phyloP scores from a whole-genome alignment of 2,888 invertebrate genomes.

The Autographa pulchrina region DNA sequence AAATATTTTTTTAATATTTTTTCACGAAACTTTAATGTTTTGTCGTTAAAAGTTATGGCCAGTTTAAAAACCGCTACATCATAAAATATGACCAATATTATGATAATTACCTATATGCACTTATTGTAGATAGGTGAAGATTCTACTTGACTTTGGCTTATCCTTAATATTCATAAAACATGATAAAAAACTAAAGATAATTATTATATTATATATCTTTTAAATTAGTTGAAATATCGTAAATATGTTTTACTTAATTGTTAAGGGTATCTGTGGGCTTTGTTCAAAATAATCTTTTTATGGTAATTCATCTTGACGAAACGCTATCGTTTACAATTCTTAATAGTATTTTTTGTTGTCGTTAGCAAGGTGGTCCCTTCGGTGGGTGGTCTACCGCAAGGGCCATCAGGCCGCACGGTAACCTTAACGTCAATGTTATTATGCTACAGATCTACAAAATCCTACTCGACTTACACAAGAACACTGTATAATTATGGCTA shows the following conservation, averaged over 20 bases:
- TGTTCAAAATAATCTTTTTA: constrained; percentile 25
- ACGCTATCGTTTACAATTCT: constrained; percentile 67
- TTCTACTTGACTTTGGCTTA: constrained; percentile 1
- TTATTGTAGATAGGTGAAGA: background rate
- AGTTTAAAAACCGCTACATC: background rate
- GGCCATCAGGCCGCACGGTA: constrained; percentile 59
- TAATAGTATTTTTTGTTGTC: constrained; percentile 68
- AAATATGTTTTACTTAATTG: constrained; percentile 1
- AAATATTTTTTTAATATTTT: background rate
- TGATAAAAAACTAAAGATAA: constrained; percentile 16
- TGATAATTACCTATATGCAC: background rate
- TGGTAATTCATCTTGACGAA: constrained; percentile 60
- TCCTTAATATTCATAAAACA: background rate
- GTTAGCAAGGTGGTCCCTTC: constrained; percentile 69
- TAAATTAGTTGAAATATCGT: constrained; percentile 21
- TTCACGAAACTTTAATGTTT: background rate
- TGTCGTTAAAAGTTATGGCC: constrained; percentile 5
- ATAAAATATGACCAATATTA: background rate
- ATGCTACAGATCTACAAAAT: constrained; percentile 58
- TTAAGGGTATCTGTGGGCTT: background rate
- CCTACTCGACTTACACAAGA: constrained; percentile 55
- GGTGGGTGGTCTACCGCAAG: constrained; percentile 78
- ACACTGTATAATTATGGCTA: constrained; percentile 60
- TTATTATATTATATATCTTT: background rate
- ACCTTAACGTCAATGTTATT: constrained; percentile 52